These are phyloP conservation scores for Carassius auratus DNA, from an alignment of 2,113 vertebrate genomes.

Conservation along the genomic window DNA sequence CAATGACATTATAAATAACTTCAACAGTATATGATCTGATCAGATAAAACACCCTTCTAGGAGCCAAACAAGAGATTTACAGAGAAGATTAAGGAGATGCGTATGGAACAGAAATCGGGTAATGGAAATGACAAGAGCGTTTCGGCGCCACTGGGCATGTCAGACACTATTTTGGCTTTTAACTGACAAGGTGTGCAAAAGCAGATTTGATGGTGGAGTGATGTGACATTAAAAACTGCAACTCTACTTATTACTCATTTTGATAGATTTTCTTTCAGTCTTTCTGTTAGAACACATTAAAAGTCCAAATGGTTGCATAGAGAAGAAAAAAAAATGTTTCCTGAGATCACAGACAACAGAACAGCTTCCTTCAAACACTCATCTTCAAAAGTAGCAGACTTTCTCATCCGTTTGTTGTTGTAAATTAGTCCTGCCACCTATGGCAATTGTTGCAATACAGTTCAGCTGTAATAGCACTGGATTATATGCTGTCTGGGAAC, in stretches of 20 bases:
- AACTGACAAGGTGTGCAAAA: slow-evolving; percentile 17
- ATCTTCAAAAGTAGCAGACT: neutral
- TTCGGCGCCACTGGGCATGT: slow-evolving; percentile 29
- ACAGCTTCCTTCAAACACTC: neutral
- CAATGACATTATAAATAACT: neutral
- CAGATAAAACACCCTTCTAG: slow-evolving; percentile 10
- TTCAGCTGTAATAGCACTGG: slow-evolving; percentile 5
- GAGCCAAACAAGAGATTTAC: neutral
- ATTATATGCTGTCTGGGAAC: slow-evolving; percentile 36
- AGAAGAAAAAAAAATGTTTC: neutral
- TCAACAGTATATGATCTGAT: slow-evolving; percentile 3
- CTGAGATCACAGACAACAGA: neutral
- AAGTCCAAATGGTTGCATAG: neutral
- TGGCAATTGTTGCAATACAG: slow-evolving; percentile 24
- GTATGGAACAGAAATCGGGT: neutral
- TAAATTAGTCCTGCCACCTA: slow-evolving; percentile 31
- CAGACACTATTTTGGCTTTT: slow-evolving; percentile 30
- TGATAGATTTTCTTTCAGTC: neutral
- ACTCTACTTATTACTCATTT: neutral
- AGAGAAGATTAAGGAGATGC: neutral
- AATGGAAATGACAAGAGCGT: slow-evolving; percentile 36
- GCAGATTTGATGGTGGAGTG: neutral
- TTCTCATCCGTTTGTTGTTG: neutral
- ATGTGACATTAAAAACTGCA: neutral
- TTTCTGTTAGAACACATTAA: neutral